phyloP scores from a whole-genome alignment of 1,140 invertebrate species.

The Trichonephila inaurata region DNA sequence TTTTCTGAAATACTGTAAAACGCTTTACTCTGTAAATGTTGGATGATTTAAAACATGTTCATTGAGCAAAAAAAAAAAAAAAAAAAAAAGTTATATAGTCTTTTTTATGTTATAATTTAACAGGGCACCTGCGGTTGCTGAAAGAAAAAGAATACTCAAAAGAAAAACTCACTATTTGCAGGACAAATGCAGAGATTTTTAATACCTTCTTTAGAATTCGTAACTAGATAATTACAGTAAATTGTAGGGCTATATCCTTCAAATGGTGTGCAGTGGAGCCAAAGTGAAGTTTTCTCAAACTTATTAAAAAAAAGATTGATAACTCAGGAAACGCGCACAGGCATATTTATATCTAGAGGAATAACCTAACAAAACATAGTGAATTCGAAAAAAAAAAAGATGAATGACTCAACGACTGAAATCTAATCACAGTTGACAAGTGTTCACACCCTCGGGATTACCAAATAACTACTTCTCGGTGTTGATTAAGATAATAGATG shows the following conservation, averaged over 20 bases:
- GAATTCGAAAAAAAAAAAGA: background rate
- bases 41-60: too few species aligned
- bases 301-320: too few species aligned
- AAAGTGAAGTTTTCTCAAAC: background rate
- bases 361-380: background rate
- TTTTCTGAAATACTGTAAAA: too few species aligned
- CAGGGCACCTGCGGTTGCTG: too few species aligned
- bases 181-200: too few species aligned
- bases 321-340: background rate
- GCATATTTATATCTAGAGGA: background rate
- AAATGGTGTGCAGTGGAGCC: background rate
- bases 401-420: background rate
- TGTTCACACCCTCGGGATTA: slow-evolving; percentile 25
- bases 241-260: background rate
- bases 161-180: too few species aligned
- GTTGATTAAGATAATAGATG: slow-evolving; percentile 24
- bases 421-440: slow-evolving; percentile 34
- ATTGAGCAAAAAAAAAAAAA: too few species aligned
- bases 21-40: too few species aligned
- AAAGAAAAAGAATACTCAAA: too few species aligned
- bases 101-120: too few species aligned
- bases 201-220: too few species aligned
- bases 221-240: background rate
- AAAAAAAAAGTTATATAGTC: too few species aligned
- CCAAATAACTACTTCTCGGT: slow-evolving; percentile 29